A percentile compares a stretch with the other conserved stretches of the same genome.
These are phyloP conservation scores for Lapara coniferarum DNA, from an alignment of 2,888 invertebrate species.

Conservation along the genomic window DNA sequence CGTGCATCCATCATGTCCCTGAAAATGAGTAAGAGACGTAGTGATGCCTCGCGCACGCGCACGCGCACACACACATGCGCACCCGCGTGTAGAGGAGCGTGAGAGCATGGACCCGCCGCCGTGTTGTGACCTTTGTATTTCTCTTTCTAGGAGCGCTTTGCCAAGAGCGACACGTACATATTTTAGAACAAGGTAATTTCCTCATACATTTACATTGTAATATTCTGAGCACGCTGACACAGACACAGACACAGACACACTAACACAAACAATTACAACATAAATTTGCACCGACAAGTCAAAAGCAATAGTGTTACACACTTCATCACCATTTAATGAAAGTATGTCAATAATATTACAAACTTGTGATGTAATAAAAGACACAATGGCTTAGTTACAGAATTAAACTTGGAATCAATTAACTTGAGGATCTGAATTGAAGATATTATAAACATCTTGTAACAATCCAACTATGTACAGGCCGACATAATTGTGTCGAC, in stretches of 20 bases:
- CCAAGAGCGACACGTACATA: constrained; percentile 95
- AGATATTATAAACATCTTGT: no score
- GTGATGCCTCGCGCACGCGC: background rate
- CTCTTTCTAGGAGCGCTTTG: constrained; percentile 88
- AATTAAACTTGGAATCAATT: no score
- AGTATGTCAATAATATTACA: no score
- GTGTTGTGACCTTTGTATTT: constrained; percentile 83
- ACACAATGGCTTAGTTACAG: no score
- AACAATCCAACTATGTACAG: no score
- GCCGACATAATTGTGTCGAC: no score
- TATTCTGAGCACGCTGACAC: background rate
- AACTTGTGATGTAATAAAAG: no score
- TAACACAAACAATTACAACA: background rate
- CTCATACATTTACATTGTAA: constrained; percentile 52
- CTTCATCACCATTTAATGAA: no score
- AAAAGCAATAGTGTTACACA: no score
- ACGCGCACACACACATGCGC: constrained; percentile 7
- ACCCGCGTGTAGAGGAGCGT: constrained; percentile 12
- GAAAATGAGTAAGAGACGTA: background rate
- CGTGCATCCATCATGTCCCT: background rate
- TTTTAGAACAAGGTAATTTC: constrained; percentile 85
- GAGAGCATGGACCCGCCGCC: constrained; percentile 58
- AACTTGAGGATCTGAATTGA: no score
- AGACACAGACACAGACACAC: background rate
- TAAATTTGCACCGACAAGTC: no score